Evolutionary conservation across 2,797 vertebrate species (phyloP), one percentile per base, ranked within the genome.

Genomic region (Apodemus agrarius): DNA sequence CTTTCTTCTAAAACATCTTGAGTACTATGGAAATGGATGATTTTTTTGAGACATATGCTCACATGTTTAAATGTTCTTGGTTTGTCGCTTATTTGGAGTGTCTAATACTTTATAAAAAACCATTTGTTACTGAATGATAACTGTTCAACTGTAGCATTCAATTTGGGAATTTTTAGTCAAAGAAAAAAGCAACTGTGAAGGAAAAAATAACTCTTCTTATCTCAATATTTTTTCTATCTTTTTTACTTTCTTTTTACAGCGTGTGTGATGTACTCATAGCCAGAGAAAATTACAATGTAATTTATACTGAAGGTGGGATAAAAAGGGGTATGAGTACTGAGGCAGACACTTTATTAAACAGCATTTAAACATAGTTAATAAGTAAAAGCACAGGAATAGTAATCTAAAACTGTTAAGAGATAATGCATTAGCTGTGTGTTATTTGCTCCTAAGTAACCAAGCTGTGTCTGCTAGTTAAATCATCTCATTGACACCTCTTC

Each of bases 81-180:
- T 93, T 72, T 89, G 49, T 31, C 49, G 72, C 14, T 91, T 31
- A 2, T 31, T 12, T 37, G 3, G 2, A 52, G 82, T 92, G 93
- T 61, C 69, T 89, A 81, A 88, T 52, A 84, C n/a, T 81, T 61
- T 91, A 75, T 19, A 59, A 89, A 89, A 96, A 96, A 74, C 49
- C 34, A 43, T 40, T 14, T 43, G 31, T 57, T 34, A 81, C 16
- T 86, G 49, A 85, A 57, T 2, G 92, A 63, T 78, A 52, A 52
- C 21, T 6, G 43, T 26, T 57, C 37, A 34, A 24, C 2, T 26
- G 0, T 37, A 54, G 75, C 1, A 67, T 89, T 93, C 29, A 93
- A 83, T 75, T 57, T 46, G 69, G 9, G 1, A 5, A 14, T 29
- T 96, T 10, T 21, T 86, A 72, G 75, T 84, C 24, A 37, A 89